phyloP scores from a whole-genome alignment of 2,113 vertebrate genomes.

The Ariopsis seemanni region DNA sequence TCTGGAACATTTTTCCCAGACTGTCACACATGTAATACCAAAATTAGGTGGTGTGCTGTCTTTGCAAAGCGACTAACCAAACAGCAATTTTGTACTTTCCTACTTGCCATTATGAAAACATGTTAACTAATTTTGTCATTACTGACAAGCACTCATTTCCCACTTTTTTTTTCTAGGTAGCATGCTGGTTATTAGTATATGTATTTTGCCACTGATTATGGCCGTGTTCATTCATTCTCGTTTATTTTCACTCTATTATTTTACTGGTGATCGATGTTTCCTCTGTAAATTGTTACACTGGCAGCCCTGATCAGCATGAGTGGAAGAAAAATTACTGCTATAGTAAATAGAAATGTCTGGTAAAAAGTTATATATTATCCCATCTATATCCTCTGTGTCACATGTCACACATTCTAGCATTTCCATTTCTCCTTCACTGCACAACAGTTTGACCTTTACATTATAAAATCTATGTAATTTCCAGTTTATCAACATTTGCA shows the following conservation, averaged over 20 bases:
- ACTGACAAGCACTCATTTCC: conserved; percentile 50
- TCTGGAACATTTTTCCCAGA: not conserved
- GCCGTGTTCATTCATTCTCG: conserved; percentile 25
- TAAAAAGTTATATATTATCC: not conserved
- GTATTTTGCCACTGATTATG: conserved; percentile 36
- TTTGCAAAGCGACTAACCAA: conserved; percentile 3
- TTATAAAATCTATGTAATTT: conserved; percentile 10
- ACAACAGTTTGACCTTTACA: conserved; percentile 26
- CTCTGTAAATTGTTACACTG: conserved; percentile 26
- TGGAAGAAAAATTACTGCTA: not conserved
- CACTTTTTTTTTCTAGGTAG: conserved; percentile 15
- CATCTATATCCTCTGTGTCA: not conserved
- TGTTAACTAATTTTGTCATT: conserved; percentile 36
- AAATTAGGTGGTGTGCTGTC: not conserved
- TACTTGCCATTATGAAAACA: conserved; percentile 44
- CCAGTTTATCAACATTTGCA: not conserved
- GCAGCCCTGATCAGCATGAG: conserved; percentile 12
- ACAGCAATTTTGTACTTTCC: conserved; percentile 39
- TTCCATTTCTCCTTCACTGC: not conserved
- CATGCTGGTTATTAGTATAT: conserved; percentile 42
- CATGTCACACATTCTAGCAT: not conserved
- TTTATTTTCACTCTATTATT: conserved; percentile 42
- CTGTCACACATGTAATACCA: not conserved
- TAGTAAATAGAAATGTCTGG: not conserved
- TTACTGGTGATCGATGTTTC: conserved; percentile 21